phyloP scores from a whole-genome alignment of 2,888 invertebrate species.

The Syritta pipiens region DNA sequence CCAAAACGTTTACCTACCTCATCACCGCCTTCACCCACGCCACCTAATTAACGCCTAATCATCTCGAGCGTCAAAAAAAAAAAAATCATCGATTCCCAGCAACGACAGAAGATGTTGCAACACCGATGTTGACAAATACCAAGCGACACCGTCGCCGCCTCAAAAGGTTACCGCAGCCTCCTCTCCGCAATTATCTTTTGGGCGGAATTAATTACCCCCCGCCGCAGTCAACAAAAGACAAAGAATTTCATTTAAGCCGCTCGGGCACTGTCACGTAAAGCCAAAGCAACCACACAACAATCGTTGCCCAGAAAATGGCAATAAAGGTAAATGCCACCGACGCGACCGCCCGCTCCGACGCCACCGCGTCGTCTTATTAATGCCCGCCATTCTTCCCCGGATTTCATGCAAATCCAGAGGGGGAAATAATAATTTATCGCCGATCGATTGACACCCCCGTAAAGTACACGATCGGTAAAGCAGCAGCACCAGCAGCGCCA shows the following conservation, averaged over 20 bases:
- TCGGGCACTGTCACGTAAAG: not conserved
- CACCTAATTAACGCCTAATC: constrained; percentile 55
- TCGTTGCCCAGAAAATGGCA: constrained; percentile 24
- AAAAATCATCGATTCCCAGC: constrained; percentile 32
- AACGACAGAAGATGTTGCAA: constrained; percentile 29
- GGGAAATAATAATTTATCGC: constrained; percentile 62
- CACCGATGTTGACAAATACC: constrained; percentile 40
- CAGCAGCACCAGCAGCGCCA: constrained; percentile 15
- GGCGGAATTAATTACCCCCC: constrained; percentile 59
- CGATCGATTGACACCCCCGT: constrained; percentile 67
- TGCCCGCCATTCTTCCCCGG: constrained; percentile 58
- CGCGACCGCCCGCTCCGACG: constrained; percentile 42
- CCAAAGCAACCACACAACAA: not conserved
- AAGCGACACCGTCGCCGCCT: constrained; percentile 53
- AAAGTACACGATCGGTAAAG: constrained; percentile 54
- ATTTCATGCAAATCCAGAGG: constrained; percentile 58
- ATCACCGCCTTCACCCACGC: constrained; percentile 26
- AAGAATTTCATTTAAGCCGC: constrained; percentile 37
- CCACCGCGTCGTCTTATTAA: constrained; percentile 53
- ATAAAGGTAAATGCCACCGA: constrained; percentile 59
- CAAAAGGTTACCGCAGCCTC: constrained; percentile 47
- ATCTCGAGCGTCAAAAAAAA: constrained; percentile 31
- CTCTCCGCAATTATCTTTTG: constrained; percentile 45
- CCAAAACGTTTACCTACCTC: constrained; percentile 22
- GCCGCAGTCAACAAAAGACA: constrained; percentile 38